A percentile compares a stretch with the other conserved stretches of the same genome.
These are phyloP conservation scores for Dendrolimus punctatus DNA, from an alignment of 1,140 invertebrate genomes.

Conservation along the genomic window DNA sequence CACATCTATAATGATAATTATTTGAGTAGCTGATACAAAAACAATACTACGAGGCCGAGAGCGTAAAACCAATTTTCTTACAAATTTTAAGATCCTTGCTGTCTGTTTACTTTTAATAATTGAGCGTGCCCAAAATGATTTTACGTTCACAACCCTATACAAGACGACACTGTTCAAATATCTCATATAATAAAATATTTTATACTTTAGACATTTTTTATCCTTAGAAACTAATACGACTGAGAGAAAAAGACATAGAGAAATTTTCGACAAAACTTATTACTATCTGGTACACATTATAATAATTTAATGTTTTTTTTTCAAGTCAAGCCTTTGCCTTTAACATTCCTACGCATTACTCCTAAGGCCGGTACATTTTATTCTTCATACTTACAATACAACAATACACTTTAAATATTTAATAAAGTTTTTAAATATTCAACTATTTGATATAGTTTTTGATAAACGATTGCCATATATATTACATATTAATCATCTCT, in stretches of 20 bases:
- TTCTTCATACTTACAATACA: constrained; percentile 40
- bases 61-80: constrained; percentile 1
- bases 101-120: no score
- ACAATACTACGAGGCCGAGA: constrained; percentile 25
- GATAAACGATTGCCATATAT: constrained; percentile 51
- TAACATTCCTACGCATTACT: constrained; percentile 54
- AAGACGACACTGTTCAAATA: constrained; percentile 28
- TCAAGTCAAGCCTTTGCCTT: constrained; percentile 40
- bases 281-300: constrained; percentile 34
- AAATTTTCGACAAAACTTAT: constrained; percentile 59
- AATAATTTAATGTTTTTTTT: constrained; percentile 33
- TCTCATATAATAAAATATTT: constrained; percentile 23
- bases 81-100: neutral
- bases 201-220: constrained; percentile 25
- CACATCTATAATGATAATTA: constrained; percentile 35
- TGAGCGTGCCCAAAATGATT: no score
- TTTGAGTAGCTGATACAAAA: constrained; percentile 29
- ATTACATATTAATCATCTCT: constrained; percentile 4
- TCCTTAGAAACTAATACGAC: constrained; percentile 55
- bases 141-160: constrained; percentile 5
- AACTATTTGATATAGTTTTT: constrained; percentile 36
- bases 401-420: constrained; percentile 62
- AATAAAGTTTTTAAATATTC: constrained; percentile 56
- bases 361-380: constrained; percentile 64
- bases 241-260: constrained; percentile 64